phyloP scores from a whole-genome alignment of 1,140 invertebrate species.

The Hestina assimilis region DNA sequence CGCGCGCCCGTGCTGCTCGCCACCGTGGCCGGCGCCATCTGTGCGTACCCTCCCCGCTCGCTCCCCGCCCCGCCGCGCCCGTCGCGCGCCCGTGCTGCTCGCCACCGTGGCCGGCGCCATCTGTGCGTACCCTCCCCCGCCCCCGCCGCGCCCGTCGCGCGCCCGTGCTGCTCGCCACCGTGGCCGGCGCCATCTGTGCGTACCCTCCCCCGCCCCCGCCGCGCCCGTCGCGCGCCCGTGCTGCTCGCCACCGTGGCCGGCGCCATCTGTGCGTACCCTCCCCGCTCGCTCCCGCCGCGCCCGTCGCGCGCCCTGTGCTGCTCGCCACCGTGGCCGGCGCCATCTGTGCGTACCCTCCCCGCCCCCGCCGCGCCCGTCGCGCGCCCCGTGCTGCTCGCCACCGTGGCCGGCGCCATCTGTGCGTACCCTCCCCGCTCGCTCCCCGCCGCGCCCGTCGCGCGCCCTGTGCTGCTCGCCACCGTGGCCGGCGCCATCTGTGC shows the following conservation, averaged over 20 bases:
- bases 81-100: conserved; percentile 98
- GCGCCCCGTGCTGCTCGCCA: conserved; percentile 89
- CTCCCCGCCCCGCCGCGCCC: conserved; percentile 90
- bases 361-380: conserved; percentile 91
- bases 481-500: too few relatives aligned
- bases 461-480: conserved; percentile 96
- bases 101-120: too few relatives aligned
- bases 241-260: conserved; percentile 81
- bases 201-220: conserved; percentile 93
- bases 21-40: conserved; percentile 59
- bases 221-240: conserved; percentile 91
- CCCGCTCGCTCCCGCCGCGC: conserved; percentile 81
- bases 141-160: conserved; percentile 88
- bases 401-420: conserved; percentile 62
- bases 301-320: conserved; percentile 90
- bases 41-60: conserved; percentile 34
- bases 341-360: conserved; percentile 95
- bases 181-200: conserved; percentile 93
- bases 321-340: conserved; percentile 86
- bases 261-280: conserved; percentile 48
- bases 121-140: too few relatives aligned
- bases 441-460: conserved; percentile 88
- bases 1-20: conserved; percentile 90
- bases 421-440: conserved; percentile 14
- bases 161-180: conserved; percentile 88